Percentiles rank a stretch among this genome's conserved stretches.
Conservation (phyloP, 1,140 invertebrate species). For the Sinella curviseta region DNA sequence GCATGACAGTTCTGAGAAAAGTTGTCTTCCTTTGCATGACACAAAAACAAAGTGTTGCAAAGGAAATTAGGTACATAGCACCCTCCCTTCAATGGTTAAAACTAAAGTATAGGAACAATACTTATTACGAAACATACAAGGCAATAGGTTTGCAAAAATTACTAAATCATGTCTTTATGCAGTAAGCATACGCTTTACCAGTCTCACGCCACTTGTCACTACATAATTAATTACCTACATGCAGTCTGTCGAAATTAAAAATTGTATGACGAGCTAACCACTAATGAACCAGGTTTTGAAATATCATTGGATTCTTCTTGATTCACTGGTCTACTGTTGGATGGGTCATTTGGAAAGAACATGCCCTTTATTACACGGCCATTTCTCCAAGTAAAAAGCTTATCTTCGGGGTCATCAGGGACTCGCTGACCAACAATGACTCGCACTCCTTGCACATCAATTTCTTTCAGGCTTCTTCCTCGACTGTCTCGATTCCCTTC, state of each 20-base stretch:
- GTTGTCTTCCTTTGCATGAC: not conserved
- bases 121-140: no score
- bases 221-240: not conserved
- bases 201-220: not conserved
- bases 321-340: not conserved
- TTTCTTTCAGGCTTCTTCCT: slow-evolving; percentile 22
- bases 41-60: not conserved
- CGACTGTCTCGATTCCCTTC: slow-evolving; percentile 5
- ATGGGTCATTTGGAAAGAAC: slow-evolving; percentile 14
- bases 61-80: not conserved
- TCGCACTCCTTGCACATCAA: slow-evolving; percentile 23
- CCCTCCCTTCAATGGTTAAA: no score
- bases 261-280: not conserved
- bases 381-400: slow-evolving; percentile 18
- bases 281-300: not conserved
- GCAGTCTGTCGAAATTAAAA: not conserved
- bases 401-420: slow-evolving; percentile 4
- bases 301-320: slow-evolving; percentile 7
- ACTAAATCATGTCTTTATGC: not conserved
- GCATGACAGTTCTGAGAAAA: not conserved
- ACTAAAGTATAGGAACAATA: not conserved
- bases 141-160: no score
- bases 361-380: slow-evolving; percentile 13
- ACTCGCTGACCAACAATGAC: slow-evolving; percentile 20
- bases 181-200: not conserved